Base-by-base conservation (phyloP, 2,113 vertebrate genomes). In the Stictonetta naevosa region DNA sequence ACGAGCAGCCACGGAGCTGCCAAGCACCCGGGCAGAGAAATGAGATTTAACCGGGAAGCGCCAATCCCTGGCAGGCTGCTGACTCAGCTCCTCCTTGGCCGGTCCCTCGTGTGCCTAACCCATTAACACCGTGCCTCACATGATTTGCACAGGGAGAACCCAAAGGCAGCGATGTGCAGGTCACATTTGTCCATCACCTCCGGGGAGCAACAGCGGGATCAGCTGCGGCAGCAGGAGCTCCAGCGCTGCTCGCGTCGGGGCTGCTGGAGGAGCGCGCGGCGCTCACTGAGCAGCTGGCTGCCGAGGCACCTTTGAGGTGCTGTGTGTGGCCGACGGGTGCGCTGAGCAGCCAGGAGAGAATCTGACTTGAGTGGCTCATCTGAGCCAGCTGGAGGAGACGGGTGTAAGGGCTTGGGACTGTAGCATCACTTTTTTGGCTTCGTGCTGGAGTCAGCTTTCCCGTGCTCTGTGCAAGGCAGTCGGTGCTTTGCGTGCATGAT, bases 381-480 rank as follows among this genome's bases (percentile, higher is more conserved):
- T 55, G 33, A 13, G 46, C 31, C 1, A 6, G 36, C 53, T 33
- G 29, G 29, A 84, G 25, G 22, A 66, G 13, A 11, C n/a, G 26
- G 25, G 23, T 26, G 26, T 3, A 25, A 11, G 55, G 44, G 23
- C 56, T 42, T 4, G 13, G 34, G 56, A 28, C 60, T n/a, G 7
- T 42, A 29, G 53, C 33, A 13, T 46, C 40, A 23, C 1, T 6
- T 23, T 78, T 83, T 46, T 58, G 1, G 28, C 62, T 73, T n/a
- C 34, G 83, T 64, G 13, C 5, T n/a, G 36, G 40, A 64, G 7
- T 42, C 79, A 79, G 13, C 16, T 68, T 77, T 73, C 19, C 14
- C 0, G 2, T 25, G 17, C 48, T 75, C 50, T 36, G 16, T 0
- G 0, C 34, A 8, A 19, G 46, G 11, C 71, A 18, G 31, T 50